Conservation (phyloP, 2,113 vertebrate genomes). For the Orcinus orca region DNA sequence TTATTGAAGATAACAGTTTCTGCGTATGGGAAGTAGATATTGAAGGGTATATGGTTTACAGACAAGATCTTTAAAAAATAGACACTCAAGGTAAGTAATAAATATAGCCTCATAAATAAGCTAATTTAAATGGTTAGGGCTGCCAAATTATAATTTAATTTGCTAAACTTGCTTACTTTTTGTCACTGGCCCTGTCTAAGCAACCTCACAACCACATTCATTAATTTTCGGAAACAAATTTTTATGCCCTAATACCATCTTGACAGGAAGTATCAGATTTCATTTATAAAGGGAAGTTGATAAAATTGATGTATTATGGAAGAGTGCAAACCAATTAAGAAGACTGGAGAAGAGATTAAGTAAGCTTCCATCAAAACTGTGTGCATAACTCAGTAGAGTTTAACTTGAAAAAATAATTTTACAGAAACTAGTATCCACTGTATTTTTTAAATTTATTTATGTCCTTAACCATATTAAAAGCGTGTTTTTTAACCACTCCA, state of each 20-base stretch:
- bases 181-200: neutral
- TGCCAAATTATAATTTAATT: slow-evolving; percentile 1
- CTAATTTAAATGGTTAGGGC: neutral
- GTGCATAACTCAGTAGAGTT: neutral
- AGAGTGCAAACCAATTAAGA: neutral
- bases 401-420: slow-evolving; percentile 3
- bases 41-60: slow-evolving; percentile 77
- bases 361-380: neutral
- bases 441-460: neutral
- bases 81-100: slow-evolving; percentile 76
- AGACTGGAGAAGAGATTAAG: neutral
- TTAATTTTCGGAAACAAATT: neutral
- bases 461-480: neutral
- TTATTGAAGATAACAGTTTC: slow-evolving; percentile 71
- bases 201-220: neutral
- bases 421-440: neutral
- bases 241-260: neutral
- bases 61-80: slow-evolving; percentile 80
- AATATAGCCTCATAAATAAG: neutral
- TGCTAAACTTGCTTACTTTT: slow-evolving; percentile 22
- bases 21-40: slow-evolving; percentile 68
- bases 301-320: slow-evolving; percentile 1
- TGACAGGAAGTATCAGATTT: slow-evolving; percentile 7
- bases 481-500: neutral
- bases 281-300: neutral